phyloP scores from a whole-genome alignment of 2,888 invertebrate genomes.

The Galerucella nymphaeae region DNA sequence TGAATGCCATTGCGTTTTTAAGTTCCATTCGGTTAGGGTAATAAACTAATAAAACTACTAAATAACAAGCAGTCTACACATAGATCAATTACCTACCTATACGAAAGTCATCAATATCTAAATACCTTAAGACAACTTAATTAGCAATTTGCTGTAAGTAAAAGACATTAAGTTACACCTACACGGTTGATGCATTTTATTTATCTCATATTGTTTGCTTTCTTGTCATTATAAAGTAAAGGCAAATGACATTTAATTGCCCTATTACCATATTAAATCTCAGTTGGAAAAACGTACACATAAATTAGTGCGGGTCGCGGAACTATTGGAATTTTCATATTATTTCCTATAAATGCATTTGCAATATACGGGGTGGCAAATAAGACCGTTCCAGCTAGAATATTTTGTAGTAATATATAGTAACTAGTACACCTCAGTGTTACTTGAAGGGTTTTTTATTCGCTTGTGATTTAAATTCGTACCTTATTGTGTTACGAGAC shows the following conservation, averaged over 20 bases:
- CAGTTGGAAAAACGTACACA: slow-evolving; percentile 30
- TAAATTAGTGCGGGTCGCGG: slow-evolving; percentile 34
- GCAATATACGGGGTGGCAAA: background rate
- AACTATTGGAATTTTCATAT: slow-evolving; percentile 27
- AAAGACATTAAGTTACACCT: slow-evolving; percentile 38
- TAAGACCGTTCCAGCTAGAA: background rate
- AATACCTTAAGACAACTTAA: slow-evolving; percentile 38
- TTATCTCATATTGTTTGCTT: slow-evolving; percentile 41
- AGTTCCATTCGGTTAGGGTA: no score
- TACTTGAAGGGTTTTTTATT: no score
- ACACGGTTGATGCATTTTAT: slow-evolving; percentile 35
- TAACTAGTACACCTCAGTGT: no score
- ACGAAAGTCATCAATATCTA: slow-evolving; percentile 26
- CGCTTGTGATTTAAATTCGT: no score
- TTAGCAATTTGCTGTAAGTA: slow-evolving; percentile 36
- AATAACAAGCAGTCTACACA: background rate
- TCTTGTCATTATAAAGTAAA: slow-evolving; percentile 38
- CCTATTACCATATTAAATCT: slow-evolving; percentile 44
- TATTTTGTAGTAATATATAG: no score
- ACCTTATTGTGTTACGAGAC: no score
- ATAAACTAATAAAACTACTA: no score
- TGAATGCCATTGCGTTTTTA: no score
- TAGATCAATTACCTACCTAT: background rate
- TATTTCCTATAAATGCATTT: slow-evolving; percentile 12
- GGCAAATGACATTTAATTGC: slow-evolving; percentile 45